A percentile compares a stretch with the other conserved stretches of the same genome.
Conservation (phyloP, 2,888 invertebrate genomes). For the Eubasilissa splendida region DNA sequence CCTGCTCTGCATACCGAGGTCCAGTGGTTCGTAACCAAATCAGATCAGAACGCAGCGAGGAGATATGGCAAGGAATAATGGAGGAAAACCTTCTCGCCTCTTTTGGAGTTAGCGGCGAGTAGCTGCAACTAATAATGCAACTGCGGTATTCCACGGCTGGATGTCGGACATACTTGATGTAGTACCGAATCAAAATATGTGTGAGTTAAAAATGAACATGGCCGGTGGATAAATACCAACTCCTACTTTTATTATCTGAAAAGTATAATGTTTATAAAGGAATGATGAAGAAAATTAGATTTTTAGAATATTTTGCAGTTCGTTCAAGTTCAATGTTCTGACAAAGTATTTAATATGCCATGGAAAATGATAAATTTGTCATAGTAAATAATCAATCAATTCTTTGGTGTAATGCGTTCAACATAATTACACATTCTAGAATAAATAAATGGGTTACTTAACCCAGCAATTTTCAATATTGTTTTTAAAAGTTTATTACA, state of each 20-base stretch:
- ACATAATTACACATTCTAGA: too few species aligned
- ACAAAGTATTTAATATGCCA: neutral
- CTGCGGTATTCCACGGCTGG: neutral
- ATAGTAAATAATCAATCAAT: too few species aligned
- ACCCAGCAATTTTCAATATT: too few species aligned
- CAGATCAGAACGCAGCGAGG: slow-evolving; percentile 30
- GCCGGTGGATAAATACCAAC: neutral
- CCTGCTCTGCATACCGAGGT: slow-evolving; percentile 27
- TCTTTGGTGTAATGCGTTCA: too few species aligned
- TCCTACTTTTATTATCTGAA: neutral
- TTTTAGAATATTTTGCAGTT: neutral
- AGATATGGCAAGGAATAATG: slow-evolving; percentile 30
- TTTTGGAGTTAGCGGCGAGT: slow-evolving; percentile 18
- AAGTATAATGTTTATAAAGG: too few species aligned
- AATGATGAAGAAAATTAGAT: neutral
- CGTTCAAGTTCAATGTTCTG: neutral
- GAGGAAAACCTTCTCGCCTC: slow-evolving; percentile 7
- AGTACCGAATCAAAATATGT: neutral
- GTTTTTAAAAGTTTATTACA: too few species aligned
- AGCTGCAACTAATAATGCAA: slow-evolving; percentile 15
- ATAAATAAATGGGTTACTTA: too few species aligned
- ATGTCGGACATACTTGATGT: neutral
- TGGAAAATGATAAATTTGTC: too few species aligned
- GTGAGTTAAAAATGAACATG: neutral
- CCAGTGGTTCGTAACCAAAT: slow-evolving; percentile 40